Percentiles rank a stretch among this genome's conserved stretches.
Evolutionary conservation across 2,888 invertebrate species (phyloP).

Genomic region (Melieria picta): DNA sequence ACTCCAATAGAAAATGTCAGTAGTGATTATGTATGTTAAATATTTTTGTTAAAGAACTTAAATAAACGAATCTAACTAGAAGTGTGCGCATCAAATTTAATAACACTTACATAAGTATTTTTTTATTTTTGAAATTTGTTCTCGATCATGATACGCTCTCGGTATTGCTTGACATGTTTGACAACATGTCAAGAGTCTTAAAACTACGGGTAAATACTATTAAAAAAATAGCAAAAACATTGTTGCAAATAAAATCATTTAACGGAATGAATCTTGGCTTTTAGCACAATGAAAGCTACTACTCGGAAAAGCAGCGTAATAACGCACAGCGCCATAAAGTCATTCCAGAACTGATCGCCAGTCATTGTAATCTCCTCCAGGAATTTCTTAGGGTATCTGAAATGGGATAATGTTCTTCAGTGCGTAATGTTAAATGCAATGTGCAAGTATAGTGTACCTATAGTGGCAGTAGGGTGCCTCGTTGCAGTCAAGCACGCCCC

Average conservation of each 20-base stretch:
- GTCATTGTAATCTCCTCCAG: conserved; percentile 83
- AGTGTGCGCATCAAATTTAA: no score
- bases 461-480: conserved; percentile 83
- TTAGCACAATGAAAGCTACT: conserved; percentile 77
- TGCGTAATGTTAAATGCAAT: neutral
- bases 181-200: conserved; percentile 7
- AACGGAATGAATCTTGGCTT: conserved; percentile 75
- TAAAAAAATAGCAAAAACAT: conserved; percentile 17
- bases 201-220: conserved; percentile 24
- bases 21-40: no score
- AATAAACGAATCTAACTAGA: no score
- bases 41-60: no score
- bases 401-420: conserved; percentile 34
- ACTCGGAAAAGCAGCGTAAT: conserved; percentile 76
- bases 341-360: conserved; percentile 85
- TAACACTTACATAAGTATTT: neutral
- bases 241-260: conserved; percentile 49
- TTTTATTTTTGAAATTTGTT: conserved; percentile 3
- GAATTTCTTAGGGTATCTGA: conserved; percentile 81
- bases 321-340: conserved; percentile 76
- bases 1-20: no score
- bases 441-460: conserved; percentile 64
- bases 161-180: neutral
- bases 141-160: neutral
- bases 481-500: conserved; percentile 80